phyloP scores from a whole-genome alignment of 1,140 invertebrate genomes.

The Psilanteris sp. region DNA sequence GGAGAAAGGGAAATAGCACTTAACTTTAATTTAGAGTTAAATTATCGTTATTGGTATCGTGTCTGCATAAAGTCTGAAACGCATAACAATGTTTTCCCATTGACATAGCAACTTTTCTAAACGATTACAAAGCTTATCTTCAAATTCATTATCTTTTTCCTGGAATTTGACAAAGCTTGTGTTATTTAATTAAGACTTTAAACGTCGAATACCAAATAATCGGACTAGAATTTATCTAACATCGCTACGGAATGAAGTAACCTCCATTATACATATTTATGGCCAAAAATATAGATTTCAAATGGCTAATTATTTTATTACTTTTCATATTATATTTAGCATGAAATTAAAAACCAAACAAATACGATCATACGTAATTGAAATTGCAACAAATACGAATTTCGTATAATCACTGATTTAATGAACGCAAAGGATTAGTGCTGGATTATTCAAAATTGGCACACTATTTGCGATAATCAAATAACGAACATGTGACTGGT shows the following conservation, averaged over 20 bases:
- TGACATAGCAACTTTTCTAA: slow-evolving; percentile 44
- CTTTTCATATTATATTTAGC: no score
- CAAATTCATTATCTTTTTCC: slow-evolving; percentile 47
- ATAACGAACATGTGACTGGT: slow-evolving; percentile 42
- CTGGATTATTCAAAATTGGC: no score
- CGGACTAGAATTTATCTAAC: no score
- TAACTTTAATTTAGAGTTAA: slow-evolving; percentile 69
- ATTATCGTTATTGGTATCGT: slow-evolving; percentile 66
- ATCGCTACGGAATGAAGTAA: no score
- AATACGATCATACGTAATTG: no score
- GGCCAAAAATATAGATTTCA: no score
- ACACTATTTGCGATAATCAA: slow-evolving; percentile 52
- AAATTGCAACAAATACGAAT: no score
- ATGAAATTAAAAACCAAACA: no score
- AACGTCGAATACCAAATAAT: slow-evolving; percentile 33
- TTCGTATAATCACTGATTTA: no score
- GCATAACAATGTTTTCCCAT: slow-evolving; percentile 52
- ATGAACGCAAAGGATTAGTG: no score
- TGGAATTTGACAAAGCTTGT: slow-evolving; percentile 15
- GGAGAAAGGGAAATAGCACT: slow-evolving; percentile 69
- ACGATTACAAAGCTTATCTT: slow-evolving; percentile 21
- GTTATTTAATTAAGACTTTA: slow-evolving; percentile 38
- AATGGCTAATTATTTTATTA: no score
- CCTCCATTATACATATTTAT: no score
- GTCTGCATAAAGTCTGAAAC: slow-evolving; percentile 54